Evolutionary conservation across 2,888 invertebrate species (phyloP).

Genomic region (Digitonthophagus gazella): DNA sequence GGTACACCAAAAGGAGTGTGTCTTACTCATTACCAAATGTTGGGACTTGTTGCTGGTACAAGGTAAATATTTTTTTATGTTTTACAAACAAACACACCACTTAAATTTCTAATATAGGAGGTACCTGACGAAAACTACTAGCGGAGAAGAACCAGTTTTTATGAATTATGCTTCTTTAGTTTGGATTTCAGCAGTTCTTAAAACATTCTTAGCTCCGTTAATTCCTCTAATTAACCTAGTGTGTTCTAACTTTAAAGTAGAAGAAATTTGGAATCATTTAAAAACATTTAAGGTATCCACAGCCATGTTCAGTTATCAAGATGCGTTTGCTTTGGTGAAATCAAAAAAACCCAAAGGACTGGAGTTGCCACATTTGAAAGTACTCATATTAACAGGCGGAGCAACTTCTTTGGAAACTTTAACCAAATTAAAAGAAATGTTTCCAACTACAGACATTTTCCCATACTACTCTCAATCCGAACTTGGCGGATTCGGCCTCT

Average conservation of each 20-base stretch:
- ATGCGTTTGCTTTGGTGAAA: too few relatives aligned
- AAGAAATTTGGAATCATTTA: not conserved
- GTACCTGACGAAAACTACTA: too few relatives aligned
- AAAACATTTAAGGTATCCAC: too few relatives aligned
- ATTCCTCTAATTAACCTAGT: not conserved
- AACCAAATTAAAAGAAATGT: not conserved
- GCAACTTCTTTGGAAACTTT: constrained; percentile 10
- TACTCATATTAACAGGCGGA: constrained; percentile 9
- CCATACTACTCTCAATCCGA: constrained; percentile 20
- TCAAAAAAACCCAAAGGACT: constrained; percentile 8
- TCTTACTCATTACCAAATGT: too few relatives aligned
- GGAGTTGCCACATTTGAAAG: not conserved
- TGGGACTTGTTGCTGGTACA: too few relatives aligned
- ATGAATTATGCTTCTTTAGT: not conserved
- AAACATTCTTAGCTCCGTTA: not conserved
- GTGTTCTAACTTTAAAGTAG: not conserved
- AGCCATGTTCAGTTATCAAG: too few relatives aligned
- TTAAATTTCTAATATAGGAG: too few relatives aligned
- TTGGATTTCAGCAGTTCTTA: not conserved
- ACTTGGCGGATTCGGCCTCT: too few relatives aligned
- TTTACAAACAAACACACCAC: too few relatives aligned
- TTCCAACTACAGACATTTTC: constrained; percentile 1
- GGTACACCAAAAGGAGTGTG: too few relatives aligned
- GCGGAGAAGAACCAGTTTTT: too few relatives aligned
- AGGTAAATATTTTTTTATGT: too few relatives aligned